These are phyloP conservation scores for Pteropus alecto DNA, from an alignment of 2,113 vertebrate genomes.

Conservation along the genomic window DNA sequence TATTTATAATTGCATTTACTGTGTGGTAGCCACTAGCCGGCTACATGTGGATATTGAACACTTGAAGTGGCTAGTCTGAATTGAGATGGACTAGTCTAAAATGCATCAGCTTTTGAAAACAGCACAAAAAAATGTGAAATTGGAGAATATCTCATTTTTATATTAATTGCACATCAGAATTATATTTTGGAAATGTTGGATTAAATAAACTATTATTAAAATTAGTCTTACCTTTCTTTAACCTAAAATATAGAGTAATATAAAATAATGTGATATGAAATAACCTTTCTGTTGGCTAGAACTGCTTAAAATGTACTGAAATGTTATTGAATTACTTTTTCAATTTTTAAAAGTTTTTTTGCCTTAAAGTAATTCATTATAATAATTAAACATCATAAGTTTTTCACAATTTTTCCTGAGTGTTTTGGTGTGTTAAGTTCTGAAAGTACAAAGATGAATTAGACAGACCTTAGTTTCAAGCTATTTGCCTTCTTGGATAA, in stretches of 20 bases:
- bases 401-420: slow-evolving; percentile 11
- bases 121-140: neutral
- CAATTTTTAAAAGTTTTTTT: neutral
- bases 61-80: neutral
- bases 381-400: slow-evolving; percentile 11
- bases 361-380: neutral
- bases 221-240: neutral
- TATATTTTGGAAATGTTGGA: neutral
- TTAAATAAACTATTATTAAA: neutral
- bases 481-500: neutral
- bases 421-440: slow-evolving; percentile 10
- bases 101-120: slow-evolving; percentile 13
- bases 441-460: neutral
- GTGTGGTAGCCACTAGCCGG: neutral
- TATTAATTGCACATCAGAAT: neutral
- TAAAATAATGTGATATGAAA: neutral
- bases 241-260: neutral
- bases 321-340: slow-evolving; percentile 35
- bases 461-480: neutral
- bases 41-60: neutral
- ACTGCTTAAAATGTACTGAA: slow-evolving; percentile 4
- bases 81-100: neutral
- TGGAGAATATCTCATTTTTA: slow-evolving; percentile 31
- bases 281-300: neutral
- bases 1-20: neutral